phyloP scores from a whole-genome alignment of 2,797 vertebrate species.

The Chiroxiphia lanceolata region DNA sequence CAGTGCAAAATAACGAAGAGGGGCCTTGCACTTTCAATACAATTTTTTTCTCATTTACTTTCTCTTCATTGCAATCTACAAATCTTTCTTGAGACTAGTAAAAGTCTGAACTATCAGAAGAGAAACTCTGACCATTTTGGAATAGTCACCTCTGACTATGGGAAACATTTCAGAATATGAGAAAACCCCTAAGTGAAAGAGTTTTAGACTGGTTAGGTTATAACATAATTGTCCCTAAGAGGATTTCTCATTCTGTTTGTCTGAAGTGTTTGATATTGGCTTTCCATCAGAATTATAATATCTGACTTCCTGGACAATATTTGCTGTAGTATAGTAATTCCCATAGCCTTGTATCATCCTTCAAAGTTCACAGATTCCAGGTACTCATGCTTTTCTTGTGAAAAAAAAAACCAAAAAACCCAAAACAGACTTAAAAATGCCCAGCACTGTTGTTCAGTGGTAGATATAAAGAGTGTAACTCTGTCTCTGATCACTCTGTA shows the following conservation, averaged over 20 bases:
- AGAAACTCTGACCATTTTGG: background rate
- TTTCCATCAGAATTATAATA: conserved; percentile 42
- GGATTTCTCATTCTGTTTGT: background rate
- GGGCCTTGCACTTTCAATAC: background rate
- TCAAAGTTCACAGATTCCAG: background rate
- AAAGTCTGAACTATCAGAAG: background rate
- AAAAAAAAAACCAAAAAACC: background rate
- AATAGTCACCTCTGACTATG: background rate
- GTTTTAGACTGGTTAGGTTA: background rate
- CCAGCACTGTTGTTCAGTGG: background rate
- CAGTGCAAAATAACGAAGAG: background rate
- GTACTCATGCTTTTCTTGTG: background rate
- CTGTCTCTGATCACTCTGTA: background rate
- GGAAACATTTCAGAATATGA: background rate
- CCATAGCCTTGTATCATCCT: background rate
- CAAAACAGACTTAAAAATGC: background rate
- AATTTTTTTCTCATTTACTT: background rate
- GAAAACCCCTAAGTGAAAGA: background rate
- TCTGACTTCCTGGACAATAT: background rate
- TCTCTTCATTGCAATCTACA: background rate
- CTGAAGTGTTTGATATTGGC: background rate
- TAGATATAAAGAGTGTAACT: background rate
- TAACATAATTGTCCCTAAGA: background rate
- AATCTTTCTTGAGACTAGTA: background rate
- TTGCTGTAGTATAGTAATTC: background rate